Evolutionary conservation across 2,888 invertebrate genomes (phyloP).

Genomic region (Plebejus melissa): DNA sequence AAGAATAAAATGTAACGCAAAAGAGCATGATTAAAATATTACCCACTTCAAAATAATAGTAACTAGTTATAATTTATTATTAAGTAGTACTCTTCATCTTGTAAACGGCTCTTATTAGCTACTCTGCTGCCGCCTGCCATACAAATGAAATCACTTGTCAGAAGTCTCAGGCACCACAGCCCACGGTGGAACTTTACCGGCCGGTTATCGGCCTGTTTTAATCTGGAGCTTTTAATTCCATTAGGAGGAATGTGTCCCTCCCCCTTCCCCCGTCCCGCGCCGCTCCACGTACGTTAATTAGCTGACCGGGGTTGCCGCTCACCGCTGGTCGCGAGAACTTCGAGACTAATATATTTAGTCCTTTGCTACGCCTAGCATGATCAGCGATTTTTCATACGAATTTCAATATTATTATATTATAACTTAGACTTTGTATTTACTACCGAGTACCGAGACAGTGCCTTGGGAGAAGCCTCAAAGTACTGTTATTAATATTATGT

Average conservation of each 20-base stretch:
- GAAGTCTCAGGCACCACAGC: neutral
- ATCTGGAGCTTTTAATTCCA: constrained; percentile 26
- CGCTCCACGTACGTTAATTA: neutral
- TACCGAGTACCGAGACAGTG: too few relatives aligned
- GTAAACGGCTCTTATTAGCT: neutral
- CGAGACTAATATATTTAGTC: neutral
- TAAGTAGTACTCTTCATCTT: too few relatives aligned
- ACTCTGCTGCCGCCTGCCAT: neutral
- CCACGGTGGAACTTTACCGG: neutral
- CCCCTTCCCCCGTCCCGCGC: neutral
- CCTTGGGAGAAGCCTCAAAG: too few relatives aligned
- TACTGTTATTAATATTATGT: too few relatives aligned
- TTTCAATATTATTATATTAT: too few relatives aligned
- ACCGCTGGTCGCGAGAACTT: neutral
- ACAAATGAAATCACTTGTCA: neutral
- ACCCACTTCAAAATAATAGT: too few relatives aligned
- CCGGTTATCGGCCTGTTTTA: constrained; percentile 10
- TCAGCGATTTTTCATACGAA: too few relatives aligned
- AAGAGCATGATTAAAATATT: too few relatives aligned
- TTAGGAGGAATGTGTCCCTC: constrained; percentile 4
- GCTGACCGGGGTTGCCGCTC: neutral
- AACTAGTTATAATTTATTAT: too few relatives aligned
- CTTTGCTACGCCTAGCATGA: too few relatives aligned
- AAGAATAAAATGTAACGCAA: too few relatives aligned
- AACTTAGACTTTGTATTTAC: too few relatives aligned